Percentiles rank a stretch among this genome's conserved stretches.
phyloP scores from a whole-genome alignment of 2,113 vertebrate species.

The Siniperca knerii region DNA sequence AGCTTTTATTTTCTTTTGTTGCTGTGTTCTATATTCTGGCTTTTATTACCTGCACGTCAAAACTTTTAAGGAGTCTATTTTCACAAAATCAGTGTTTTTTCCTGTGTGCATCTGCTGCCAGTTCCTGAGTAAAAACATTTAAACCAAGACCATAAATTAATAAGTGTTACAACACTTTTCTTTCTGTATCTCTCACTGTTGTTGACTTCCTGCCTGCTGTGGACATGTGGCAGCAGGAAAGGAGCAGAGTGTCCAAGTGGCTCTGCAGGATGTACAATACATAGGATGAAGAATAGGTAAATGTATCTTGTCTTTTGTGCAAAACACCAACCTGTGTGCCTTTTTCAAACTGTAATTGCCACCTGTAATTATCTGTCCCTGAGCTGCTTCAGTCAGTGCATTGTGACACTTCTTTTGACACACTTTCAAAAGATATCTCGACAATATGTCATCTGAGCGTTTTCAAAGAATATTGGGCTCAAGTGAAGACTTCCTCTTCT shows the following conservation, averaged over 20 bases:
- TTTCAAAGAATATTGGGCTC: not conserved
- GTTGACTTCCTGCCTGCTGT: not conserved
- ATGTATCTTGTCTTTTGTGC: constrained; percentile 10
- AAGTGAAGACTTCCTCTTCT: constrained; percentile 22
- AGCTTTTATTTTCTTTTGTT: not conserved
- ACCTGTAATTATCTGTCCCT: not conserved
- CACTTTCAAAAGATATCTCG: constrained; percentile 16
- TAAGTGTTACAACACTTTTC: not conserved
- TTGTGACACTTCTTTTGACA: constrained; percentile 8
- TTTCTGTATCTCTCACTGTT: not conserved
- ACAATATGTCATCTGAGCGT: constrained; percentile 10
- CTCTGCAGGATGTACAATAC: not conserved
- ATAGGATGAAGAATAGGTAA: not conserved
- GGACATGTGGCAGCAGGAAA: not conserved
- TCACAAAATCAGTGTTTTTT: not conserved
- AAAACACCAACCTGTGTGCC: constrained; percentile 3
- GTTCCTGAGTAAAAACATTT: not conserved
- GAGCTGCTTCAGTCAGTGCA: constrained; percentile 1
- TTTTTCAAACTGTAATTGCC: not conserved
- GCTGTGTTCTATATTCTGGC: not conserved
- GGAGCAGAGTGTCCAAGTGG: not conserved
- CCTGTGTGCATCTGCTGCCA: not conserved
- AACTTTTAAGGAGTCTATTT: not conserved
- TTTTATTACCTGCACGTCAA: not conserved
- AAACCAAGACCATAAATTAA: not conserved